A percentile compares a stretch with the other conserved stretches of the same genome.
These are phyloP conservation scores for Nipponacmea schrenckii DNA, from an alignment of 2,888 invertebrate species.

Conservation along the genomic window DNA sequence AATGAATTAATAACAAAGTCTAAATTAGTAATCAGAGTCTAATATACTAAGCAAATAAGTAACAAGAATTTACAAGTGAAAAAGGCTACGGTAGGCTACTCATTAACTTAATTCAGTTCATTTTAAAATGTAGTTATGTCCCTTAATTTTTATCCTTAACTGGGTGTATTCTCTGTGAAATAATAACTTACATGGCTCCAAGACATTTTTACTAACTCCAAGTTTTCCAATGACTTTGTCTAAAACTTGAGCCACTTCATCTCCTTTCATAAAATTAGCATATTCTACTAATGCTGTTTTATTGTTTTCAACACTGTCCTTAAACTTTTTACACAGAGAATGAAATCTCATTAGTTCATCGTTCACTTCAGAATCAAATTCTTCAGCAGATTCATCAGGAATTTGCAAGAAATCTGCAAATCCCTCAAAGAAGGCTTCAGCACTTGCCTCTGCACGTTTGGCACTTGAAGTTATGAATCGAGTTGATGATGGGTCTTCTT, in stretches of 20 bases:
- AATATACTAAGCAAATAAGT: no score
- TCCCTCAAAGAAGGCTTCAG: slow-evolving; percentile 59
- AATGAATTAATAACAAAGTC: no score
- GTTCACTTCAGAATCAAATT: slow-evolving; percentile 42
- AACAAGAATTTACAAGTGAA: no score
- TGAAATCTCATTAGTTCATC: slow-evolving; percentile 58
- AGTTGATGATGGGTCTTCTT: slow-evolving; percentile 39
- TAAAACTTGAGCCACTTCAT: slow-evolving; percentile 43
- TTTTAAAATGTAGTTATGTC: not conserved
- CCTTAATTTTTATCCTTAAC: not conserved
- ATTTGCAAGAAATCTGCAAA: slow-evolving; percentile 36
- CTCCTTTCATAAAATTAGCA: slow-evolving; percentile 50
- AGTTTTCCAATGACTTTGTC: slow-evolving; percentile 40
- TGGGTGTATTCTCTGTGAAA: not conserved
- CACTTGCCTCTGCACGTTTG: slow-evolving; percentile 60
- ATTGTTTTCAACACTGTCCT: slow-evolving; percentile 51
- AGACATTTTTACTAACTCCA: slow-evolving; percentile 26
- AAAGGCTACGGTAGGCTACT: no score
- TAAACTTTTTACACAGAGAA: slow-evolving; percentile 53
- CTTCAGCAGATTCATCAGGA: slow-evolving; percentile 27
- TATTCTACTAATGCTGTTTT: slow-evolving; percentile 47
- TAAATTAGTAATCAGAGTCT: no score
- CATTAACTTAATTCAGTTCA: no score
- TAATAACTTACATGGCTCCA: slow-evolving; percentile 27
- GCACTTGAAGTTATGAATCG: slow-evolving; percentile 57